Conservation (phyloP, 1,140 invertebrate species). For the Drosophila miranda region DNA sequence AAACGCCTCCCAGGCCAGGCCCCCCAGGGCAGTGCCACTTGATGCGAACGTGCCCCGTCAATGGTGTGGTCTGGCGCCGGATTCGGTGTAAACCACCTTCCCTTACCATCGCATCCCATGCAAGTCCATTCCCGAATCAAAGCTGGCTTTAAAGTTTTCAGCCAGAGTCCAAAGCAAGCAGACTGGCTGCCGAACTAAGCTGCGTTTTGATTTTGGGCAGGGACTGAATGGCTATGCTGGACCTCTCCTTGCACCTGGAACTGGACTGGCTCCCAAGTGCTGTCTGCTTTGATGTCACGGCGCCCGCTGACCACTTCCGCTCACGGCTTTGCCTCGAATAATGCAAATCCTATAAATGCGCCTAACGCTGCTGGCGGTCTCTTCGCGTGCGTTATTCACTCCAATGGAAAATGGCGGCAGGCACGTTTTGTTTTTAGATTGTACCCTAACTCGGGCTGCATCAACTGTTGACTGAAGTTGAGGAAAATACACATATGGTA, state of each 20-base stretch:
- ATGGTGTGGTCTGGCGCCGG: slow-evolving; percentile 36
- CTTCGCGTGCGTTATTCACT: slow-evolving; percentile 7
- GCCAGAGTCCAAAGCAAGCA: slow-evolving; percentile 40
- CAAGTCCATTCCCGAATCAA: not conserved
- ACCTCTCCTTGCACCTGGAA: slow-evolving; percentile 5
- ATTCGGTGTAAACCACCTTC: not conserved
- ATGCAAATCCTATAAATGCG: slow-evolving; percentile 75
- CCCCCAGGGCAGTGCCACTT: slow-evolving; percentile 35
- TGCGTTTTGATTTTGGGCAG: slow-evolving; percentile 64
- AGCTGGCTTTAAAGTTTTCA: slow-evolving; percentile 35
- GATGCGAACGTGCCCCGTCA: slow-evolving; percentile 62
- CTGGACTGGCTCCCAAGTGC: slow-evolving; percentile 26
- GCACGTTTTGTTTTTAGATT: slow-evolving; percentile 55
- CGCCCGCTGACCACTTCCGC: slow-evolving; percentile 14
- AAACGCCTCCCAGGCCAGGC: slow-evolving; percentile 51
- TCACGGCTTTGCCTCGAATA: slow-evolving; percentile 62
- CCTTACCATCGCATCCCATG: not conserved
- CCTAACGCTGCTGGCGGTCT: slow-evolving; percentile 60
- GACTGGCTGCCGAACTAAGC: slow-evolving; percentile 45
- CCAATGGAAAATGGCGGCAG: slow-evolving; percentile 57
- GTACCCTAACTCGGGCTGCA: slow-evolving; percentile 17
- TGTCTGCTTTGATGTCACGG: slow-evolving; percentile 54
- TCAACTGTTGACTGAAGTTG: not conserved
- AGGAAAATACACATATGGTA: not conserved
- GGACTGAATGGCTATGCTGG: slow-evolving; percentile 15